Percentiles rank a stretch among this genome's conserved stretches.
These are phyloP conservation scores for Menidia menidia DNA, from an alignment of 2,797 vertebrate species.

Conservation along the genomic window DNA sequence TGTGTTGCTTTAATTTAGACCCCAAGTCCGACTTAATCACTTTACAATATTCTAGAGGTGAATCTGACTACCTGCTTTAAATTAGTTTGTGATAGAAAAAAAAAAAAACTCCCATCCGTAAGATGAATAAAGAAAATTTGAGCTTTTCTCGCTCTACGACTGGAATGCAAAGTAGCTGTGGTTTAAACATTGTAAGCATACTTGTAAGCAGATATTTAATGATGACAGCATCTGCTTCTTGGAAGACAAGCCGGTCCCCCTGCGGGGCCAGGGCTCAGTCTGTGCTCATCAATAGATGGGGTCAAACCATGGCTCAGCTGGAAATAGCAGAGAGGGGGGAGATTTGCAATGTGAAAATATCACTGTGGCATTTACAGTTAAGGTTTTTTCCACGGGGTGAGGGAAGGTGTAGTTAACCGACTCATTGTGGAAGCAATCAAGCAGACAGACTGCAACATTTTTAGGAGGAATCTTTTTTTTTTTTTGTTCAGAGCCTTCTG, in stretches of 20 bases:
- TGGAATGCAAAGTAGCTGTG: constrained; percentile 51
- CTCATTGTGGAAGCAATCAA: constrained; percentile 51
- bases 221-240: constrained; percentile 49
- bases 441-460: constrained; percentile 42
- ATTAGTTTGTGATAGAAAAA: background rate
- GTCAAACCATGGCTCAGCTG: constrained; percentile 47
- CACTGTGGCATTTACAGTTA: constrained; percentile 77
- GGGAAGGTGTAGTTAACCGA: constrained; percentile 54
- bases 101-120: constrained; percentile 12
- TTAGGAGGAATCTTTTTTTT: constrained; percentile 11
- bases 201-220: constrained; percentile 68
- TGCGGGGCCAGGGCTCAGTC: constrained; percentile 44
- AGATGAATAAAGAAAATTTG: constrained; percentile 28
- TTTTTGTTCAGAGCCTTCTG: constrained; percentile 27
- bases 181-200: constrained; percentile 28
- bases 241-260: constrained; percentile 43
- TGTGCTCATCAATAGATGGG: constrained; percentile 59
- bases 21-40: constrained; percentile 7
- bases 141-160: constrained; percentile 27
- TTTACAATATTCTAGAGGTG: background rate
- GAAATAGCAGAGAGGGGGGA: constrained; percentile 50
- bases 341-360: constrained; percentile 78
- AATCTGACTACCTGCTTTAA: background rate
- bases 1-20: constrained; percentile 20
- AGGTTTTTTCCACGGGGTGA: constrained; percentile 56